phyloP scores from a whole-genome alignment of 2,888 invertebrate genomes.

The Napeogenes sylphis region DNA sequence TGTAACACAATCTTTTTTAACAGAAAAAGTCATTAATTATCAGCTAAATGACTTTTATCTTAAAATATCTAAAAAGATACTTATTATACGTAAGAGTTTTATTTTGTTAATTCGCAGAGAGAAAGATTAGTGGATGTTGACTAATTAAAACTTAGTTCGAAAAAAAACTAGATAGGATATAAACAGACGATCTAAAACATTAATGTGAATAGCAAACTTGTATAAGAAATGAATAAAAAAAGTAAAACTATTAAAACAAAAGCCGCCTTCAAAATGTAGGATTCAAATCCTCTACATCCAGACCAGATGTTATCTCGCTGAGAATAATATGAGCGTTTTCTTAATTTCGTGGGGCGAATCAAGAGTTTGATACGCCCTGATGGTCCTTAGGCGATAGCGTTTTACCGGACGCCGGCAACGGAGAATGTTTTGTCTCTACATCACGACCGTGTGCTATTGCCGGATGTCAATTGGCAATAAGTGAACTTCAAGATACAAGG shows the following conservation, averaged over 20 bases:
- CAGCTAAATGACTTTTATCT: slow-evolving; percentile 10
- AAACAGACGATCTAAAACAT: too few species aligned
- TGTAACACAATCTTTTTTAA: slow-evolving; percentile 26
- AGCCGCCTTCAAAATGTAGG: slow-evolving; percentile 49
- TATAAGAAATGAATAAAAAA: not conserved
- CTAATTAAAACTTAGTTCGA: not conserved
- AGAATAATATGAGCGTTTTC: slow-evolving; percentile 77
- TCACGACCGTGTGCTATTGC: slow-evolving; percentile 58
- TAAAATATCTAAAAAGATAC: not conserved
- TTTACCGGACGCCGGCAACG: slow-evolving; percentile 64
- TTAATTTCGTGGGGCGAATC: slow-evolving; percentile 76
- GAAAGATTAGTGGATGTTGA: not conserved
- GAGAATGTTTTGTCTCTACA: slow-evolving; percentile 63
- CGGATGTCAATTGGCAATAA: slow-evolving; percentile 71
- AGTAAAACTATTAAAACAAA: slow-evolving; percentile 31
- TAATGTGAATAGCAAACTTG: slow-evolving; percentile 17
- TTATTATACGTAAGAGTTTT: not conserved
- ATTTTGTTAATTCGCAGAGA: not conserved
- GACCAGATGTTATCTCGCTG: slow-evolving; percentile 46
- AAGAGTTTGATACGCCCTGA: slow-evolving; percentile 73
- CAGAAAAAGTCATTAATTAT: slow-evolving; percentile 36
- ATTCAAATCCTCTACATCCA: slow-evolving; percentile 53
- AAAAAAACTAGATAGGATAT: not conserved
- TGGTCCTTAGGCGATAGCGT: slow-evolving; percentile 73
- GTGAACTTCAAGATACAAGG: slow-evolving; percentile 47